phyloP scores from a whole-genome alignment of 2,797 vertebrate species.

The Heterohyrax brucei region DNA sequence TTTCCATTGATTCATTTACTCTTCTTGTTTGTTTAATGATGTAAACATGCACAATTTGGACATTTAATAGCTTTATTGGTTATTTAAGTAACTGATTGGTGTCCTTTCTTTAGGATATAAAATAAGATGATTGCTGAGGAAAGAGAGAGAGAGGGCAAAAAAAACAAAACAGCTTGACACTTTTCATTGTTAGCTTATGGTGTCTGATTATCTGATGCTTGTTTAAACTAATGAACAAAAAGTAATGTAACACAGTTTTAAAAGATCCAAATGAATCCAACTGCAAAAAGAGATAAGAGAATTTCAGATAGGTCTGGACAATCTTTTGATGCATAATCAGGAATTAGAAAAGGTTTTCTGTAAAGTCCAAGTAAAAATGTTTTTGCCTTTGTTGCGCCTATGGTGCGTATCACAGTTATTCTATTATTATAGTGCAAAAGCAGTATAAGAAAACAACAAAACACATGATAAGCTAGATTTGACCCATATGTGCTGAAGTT shows the following conservation, averaged over 20 bases:
- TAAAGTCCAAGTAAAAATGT: too few species aligned
- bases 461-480: not conserved
- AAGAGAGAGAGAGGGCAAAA: not conserved
- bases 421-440: too few species aligned
- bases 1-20: not conserved
- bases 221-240: not conserved
- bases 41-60: not conserved
- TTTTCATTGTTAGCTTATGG: not conserved
- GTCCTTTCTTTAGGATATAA: not conserved
- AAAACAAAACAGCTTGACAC: not conserved
- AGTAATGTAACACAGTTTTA: not conserved
- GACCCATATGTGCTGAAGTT: not conserved
- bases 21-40: not conserved
- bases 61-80: not conserved
- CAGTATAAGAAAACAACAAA: not conserved
- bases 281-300: not conserved
- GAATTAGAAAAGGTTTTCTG: not conserved
- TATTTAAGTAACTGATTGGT: not conserved
- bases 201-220: not conserved
- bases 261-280: not conserved
- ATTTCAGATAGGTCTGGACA: not conserved
- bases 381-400: too few species aligned
- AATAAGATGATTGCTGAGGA: not conserved
- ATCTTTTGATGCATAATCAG: not conserved
- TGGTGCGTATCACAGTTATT: too few species aligned